phyloP scores from a whole-genome alignment of 2,888 invertebrate genomes.

The Euproctis similis region DNA sequence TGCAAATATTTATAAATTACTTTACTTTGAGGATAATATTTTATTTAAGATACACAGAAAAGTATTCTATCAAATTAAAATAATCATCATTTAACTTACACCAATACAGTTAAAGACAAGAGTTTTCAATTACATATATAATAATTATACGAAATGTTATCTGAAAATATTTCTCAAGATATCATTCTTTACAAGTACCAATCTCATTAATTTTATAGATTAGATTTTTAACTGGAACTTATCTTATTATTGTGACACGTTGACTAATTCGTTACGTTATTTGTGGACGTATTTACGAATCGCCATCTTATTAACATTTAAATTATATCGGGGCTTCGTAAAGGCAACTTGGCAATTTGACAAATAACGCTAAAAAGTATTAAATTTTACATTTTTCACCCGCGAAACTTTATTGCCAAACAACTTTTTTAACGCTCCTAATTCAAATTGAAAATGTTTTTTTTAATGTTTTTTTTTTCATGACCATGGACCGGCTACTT shows the following conservation, averaged over 20 bases:
- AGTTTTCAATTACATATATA: not conserved
- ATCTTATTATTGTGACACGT: slow-evolving; percentile 14
- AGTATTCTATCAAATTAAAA: too few relatives aligned
- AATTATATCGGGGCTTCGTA: slow-evolving; percentile 8
- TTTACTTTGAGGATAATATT: too few relatives aligned
- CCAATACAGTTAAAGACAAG: too few relatives aligned
- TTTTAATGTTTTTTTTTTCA: too few relatives aligned
- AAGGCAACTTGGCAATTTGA: slow-evolving; percentile 18
- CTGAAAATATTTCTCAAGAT: slow-evolving; percentile 1
- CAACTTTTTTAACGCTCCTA: slow-evolving; percentile 6
- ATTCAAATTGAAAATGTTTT: not conserved
- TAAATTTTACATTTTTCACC: slow-evolving; percentile 15
- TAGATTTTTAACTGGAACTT: slow-evolving; percentile 9
- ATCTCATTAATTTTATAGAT: slow-evolving; percentile 10
- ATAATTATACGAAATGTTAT: slow-evolving; percentile 5
- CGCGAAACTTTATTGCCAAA: slow-evolving; percentile 1
- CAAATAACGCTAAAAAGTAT: slow-evolving; percentile 13
- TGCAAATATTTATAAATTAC: too few relatives aligned
- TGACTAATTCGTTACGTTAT: slow-evolving; percentile 17
- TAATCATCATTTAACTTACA: too few relatives aligned
- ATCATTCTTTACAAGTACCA: not conserved
- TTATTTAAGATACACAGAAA: too few relatives aligned
- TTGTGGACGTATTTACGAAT: slow-evolving; percentile 16
- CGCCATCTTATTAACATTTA: slow-evolving; percentile 11
- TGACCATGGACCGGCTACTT: too few relatives aligned